Percentiles rank a stretch among this genome's conserved stretches.
phyloP scores from a whole-genome alignment of 2,888 invertebrate genomes.

The Lobophora halterata region DNA sequence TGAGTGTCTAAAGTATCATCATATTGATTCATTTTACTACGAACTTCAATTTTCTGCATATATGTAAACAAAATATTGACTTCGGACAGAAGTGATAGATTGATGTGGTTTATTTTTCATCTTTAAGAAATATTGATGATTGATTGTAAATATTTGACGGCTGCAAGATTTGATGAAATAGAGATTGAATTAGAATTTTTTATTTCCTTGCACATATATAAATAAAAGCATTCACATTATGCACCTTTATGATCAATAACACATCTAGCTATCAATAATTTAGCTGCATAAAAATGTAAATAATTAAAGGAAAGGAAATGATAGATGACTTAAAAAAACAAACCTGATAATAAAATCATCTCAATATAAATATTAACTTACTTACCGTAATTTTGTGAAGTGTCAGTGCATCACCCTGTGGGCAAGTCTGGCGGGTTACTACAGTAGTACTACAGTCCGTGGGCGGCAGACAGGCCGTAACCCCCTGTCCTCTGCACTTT shows the following conservation, averaged over 20 bases:
- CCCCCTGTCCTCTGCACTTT: constrained; percentile 48
- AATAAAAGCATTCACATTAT: too few relatives aligned
- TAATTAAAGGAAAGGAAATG: too few relatives aligned
- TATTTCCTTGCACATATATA: too few relatives aligned
- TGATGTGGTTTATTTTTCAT: constrained; percentile 9
- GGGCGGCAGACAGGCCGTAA: constrained; percentile 63
- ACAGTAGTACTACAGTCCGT: constrained; percentile 64
- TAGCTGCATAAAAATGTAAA: too few relatives aligned
- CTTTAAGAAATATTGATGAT: constrained; percentile 9
- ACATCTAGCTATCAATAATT: too few relatives aligned
- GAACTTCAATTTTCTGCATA: constrained; percentile 1
- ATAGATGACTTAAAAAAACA: too few relatives aligned
- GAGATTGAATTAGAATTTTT: too few relatives aligned
- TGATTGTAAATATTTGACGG: constrained; percentile 7
- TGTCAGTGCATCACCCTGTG: constrained; percentile 52
- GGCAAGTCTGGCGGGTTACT: constrained; percentile 55
- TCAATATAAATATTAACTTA: background rate
- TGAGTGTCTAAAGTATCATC: too few relatives aligned
- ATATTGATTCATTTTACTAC: too few relatives aligned
- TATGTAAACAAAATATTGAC: constrained; percentile 7
- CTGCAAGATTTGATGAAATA: too few relatives aligned
- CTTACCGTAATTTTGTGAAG: constrained; percentile 37
- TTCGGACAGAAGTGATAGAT: constrained; percentile 2
- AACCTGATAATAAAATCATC: too few relatives aligned
- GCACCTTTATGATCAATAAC: too few relatives aligned